Evolutionary conservation across 2,113 vertebrate genomes (phyloP).

Genomic region (Centropus unirufus): DNA sequence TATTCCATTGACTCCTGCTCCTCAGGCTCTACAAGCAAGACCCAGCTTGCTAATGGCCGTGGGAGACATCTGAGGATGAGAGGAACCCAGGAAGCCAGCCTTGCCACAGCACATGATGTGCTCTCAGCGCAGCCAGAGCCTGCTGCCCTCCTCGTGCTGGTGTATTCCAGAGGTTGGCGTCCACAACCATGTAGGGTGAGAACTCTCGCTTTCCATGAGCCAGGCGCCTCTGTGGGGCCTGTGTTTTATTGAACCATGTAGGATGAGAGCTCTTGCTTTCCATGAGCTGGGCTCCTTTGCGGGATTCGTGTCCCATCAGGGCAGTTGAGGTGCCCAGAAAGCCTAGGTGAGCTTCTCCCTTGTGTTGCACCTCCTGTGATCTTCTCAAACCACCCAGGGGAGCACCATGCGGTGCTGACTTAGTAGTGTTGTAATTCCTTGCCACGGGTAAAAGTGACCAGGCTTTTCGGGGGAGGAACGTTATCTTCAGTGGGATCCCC

Average conservation of each 20-base stretch:
- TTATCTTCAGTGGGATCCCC: neutral
- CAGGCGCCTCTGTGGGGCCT: neutral
- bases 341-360: neutral
- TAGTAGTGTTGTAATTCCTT: neutral
- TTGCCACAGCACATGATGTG: neutral
- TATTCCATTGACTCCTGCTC: neutral
- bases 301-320: fast-evolving
- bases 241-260: neutral
- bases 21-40: neutral
- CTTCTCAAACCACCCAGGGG: neutral
- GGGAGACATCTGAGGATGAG: neutral
- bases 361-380: neutral
- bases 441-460: neutral
- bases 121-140: neutral
- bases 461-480: neutral
- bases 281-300: neutral
- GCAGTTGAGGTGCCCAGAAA: neutral
- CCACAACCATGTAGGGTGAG: neutral
- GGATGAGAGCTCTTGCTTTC: neutral
- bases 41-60: neutral
- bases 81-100: neutral
- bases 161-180: fast-evolving
- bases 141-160: neutral
- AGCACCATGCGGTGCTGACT: neutral
- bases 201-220: neutral